Base-by-base conservation (phyloP, 2,888 invertebrate species). In the Andrena fulva region DNA sequence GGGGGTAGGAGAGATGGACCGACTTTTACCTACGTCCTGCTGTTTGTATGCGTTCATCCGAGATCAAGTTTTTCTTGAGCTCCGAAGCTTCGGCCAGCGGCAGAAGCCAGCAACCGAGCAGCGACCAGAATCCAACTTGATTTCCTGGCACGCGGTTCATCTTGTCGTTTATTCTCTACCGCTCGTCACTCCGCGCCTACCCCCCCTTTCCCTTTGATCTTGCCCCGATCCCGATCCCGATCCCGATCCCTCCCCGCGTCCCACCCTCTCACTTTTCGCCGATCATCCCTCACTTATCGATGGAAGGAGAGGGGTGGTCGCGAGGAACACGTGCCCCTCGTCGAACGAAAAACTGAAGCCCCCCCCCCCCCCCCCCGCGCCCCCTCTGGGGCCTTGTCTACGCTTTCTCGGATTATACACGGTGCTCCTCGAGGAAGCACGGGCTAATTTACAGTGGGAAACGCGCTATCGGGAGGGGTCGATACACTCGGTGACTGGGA, bases 51-150 rank as follows among this genome's bases (percentile, higher is more conserved):
- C 87, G 91, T 87, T 91, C 90, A 89, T 87, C 87, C 89, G 90
- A 90, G 92, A 93, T 93, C 93, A 93, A 93, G 93, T 93, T 93
- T 93, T 93, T 93, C 93, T 92, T 89, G 88, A 90, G 91, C 90
- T 27, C 90, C 89, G 86, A 87, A 89, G 89, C 89, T 85, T 88
- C 88, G 90, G 72, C 85, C 76, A 87, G 89, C 86, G 87, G 81
- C 86, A 64, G 85, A 86, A 86, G 80, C 86, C 42, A 66, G 86
- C 86, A 85, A 76, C 85, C 67, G 85, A 86, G 84, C 86, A 86
- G 82, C 79, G 79, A 87, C 91, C 90, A 91, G 92, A 91, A 92
- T 93, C 91, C 90, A 89, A 91, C 90, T 92, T 90, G 91, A 93
- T 93, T 93, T 93, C 93, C 93, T 93, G 92, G 91, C 93, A 93